Evolutionary conservation across 53 echinoderm and acorn worm species (phyloP).

Genomic region (Actinopyga echinites): DNA sequence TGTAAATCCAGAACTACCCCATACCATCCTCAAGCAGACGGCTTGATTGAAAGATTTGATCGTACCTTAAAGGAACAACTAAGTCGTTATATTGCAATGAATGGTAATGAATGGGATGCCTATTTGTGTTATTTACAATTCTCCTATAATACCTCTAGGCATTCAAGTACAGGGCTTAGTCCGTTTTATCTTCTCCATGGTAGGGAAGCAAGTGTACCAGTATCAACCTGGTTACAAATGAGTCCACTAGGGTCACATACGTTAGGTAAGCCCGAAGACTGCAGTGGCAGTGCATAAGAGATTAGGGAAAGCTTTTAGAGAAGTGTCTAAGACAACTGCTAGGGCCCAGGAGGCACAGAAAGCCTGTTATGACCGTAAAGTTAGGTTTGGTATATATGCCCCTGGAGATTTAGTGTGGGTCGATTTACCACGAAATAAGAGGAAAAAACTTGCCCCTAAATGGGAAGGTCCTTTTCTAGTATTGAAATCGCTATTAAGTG

Average conservation of each 20-base stretch:
- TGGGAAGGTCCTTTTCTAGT: not conserved
- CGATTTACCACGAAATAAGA: not conserved
- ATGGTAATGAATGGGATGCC: not conserved
- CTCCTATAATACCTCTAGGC: not conserved
- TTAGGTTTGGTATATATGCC: no score
- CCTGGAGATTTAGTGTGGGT: no score
- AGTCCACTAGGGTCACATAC: not conserved
- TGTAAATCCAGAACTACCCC: no score
- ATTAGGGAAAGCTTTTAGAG: no score
- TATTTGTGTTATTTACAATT: not conserved
- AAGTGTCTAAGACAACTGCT: no score
- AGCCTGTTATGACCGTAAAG: no score
- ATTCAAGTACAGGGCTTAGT: not conserved
- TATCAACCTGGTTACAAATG: not conserved
- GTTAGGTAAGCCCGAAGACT: no score
- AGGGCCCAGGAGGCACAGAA: no score
- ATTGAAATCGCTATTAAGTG: not conserved
- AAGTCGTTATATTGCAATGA: not conserved
- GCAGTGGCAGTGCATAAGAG: no score
- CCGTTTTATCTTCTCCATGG: not conserved
- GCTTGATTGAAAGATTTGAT: not conserved
- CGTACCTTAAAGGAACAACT: not conserved
- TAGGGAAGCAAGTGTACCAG: not conserved
- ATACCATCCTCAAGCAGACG: no score
- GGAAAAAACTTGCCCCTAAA: slow-evolving; percentile 2